These are phyloP conservation scores for Rallus crepitans DNA, from an alignment of 2,797 vertebrate species.

Conservation along the genomic window DNA sequence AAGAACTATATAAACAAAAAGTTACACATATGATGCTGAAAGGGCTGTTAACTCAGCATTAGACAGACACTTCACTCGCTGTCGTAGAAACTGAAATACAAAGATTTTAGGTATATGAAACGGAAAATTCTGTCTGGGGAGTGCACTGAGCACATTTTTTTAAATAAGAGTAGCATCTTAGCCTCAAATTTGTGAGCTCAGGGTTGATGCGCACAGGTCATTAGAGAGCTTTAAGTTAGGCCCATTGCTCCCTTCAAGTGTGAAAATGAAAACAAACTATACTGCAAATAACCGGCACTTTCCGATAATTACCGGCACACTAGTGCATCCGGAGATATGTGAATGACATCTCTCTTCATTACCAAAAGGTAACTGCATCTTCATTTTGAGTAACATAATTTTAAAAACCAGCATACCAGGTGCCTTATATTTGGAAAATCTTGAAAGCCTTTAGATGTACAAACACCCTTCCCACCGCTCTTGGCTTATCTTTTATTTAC, in stretches of 20 bases:
- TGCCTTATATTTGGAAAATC: conserved; percentile 70
- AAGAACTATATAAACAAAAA: not conserved
- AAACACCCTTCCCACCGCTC: conserved; percentile 50
- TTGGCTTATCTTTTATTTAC: conserved; percentile 69
- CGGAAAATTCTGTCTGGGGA: not conserved
- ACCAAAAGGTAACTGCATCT: not conserved
- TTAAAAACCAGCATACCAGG: conserved; percentile 49
- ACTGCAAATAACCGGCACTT: not conserved
- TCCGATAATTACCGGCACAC: not conserved
- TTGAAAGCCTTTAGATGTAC: conserved; percentile 68
- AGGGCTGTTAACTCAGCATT: not conserved
- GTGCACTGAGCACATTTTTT: not conserved
- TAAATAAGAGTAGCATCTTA: not conserved
- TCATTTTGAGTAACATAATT: conserved; percentile 16
- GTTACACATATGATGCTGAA: not conserved
- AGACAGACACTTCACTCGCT: conserved; percentile 2
- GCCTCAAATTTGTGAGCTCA: not conserved
- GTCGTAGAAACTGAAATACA: conserved; percentile 5
- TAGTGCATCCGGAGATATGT: not conserved
- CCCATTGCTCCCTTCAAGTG: not conserved
- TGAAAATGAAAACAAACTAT: not conserved
- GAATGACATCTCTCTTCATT: not conserved
- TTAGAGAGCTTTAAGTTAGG: not conserved
- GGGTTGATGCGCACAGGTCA: not conserved
- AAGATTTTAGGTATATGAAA: not conserved